Evolutionary conservation across 2,888 invertebrate species (phyloP), one percentile per base, ranked within the genome.

Genomic region (Prenolepis imparis): DNA sequence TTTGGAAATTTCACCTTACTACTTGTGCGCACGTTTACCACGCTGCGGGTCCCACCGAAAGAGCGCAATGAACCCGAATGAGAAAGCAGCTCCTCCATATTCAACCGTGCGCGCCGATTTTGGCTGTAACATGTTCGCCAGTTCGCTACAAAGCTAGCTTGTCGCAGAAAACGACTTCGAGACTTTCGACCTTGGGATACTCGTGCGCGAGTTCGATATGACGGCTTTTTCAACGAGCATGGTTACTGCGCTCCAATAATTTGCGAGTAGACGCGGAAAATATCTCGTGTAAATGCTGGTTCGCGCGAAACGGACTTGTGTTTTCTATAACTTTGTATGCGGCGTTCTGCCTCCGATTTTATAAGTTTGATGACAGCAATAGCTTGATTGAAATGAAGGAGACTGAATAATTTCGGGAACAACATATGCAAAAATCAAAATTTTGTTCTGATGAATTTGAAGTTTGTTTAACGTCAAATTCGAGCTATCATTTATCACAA

Each of bases 1-100:
- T 52, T 44, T 87, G 86, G 78, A 88, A 90, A 90, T 90, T 90
- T 90, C 90, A 89, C 89, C 82, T 75, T 70, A 66, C 81, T 52
- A 64, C 70, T 82, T 57, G 67, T 52, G 66, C 66, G 61, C 57
- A 21, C 41, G n/a, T 52, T 82, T 70, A 83, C 73, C 78, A 84
- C 77, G 70, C 73, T 86, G 82, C 84, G 74, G 82, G 82, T 48
- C 59, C 74, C 59, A 74, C 83, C 89, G 77, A 89, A 89, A 89
- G 82, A 78, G 89, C 85, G 72, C 89, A 80, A 52, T 82, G 89
- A 88, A 89, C 87, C 82, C 78, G 83, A 66, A 70, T 81, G 89
- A 86, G 87, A 90, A 90, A 90, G 87, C 84, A 85, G 52, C 70
- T 41, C 3, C 67, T 41, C 3, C 21, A 32, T 15, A 44, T 68